Percentiles rank a stretch among this genome's conserved stretches.
These are phyloP conservation scores for Proterorhinus semilunaris DNA, from an alignment of 2,113 vertebrate genomes.

Conservation along the genomic window DNA sequence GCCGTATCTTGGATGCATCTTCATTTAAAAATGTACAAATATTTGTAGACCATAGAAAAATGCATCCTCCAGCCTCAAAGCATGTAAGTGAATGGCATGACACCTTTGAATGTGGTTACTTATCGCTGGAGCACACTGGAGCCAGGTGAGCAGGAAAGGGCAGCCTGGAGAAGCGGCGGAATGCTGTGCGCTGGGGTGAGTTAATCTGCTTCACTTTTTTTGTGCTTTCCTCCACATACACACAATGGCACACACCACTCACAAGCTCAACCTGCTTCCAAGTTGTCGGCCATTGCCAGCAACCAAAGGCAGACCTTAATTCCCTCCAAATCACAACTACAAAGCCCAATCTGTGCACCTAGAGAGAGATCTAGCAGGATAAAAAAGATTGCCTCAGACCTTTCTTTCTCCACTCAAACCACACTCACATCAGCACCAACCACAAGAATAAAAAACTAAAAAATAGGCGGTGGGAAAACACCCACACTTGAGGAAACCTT, in stretches of 20 bases:
- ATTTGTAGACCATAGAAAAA: not conserved
- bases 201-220: conserved; percentile 35
- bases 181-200: conserved; percentile 30
- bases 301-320: conserved; percentile 61
- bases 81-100: conserved; percentile 5
- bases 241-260: conserved; percentile 13
- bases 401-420: conserved; percentile 39
- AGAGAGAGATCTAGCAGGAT: conserved; percentile 63
- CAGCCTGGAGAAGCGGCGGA: conserved; percentile 13
- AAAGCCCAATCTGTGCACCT: conserved; percentile 61
- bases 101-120: conserved; percentile 15
- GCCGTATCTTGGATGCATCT: no score
- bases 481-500: conserved; percentile 29
- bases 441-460: conserved; percentile 15
- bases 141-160: conserved; percentile 25
- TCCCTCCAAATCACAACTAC: conserved; percentile 66
- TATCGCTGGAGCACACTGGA: conserved; percentile 19
- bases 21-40: not conserved
- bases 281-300: conserved; percentile 53
- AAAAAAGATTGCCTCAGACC: conserved; percentile 58
- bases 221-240: conserved; percentile 16
- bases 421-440: conserved; percentile 22
- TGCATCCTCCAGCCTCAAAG: not conserved
- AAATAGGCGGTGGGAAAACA: conserved; percentile 19
- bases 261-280: conserved; percentile 47